Evolutionary conservation across 2,113 vertebrate species (phyloP).

Genomic region (Mellivora capensis): DNA sequence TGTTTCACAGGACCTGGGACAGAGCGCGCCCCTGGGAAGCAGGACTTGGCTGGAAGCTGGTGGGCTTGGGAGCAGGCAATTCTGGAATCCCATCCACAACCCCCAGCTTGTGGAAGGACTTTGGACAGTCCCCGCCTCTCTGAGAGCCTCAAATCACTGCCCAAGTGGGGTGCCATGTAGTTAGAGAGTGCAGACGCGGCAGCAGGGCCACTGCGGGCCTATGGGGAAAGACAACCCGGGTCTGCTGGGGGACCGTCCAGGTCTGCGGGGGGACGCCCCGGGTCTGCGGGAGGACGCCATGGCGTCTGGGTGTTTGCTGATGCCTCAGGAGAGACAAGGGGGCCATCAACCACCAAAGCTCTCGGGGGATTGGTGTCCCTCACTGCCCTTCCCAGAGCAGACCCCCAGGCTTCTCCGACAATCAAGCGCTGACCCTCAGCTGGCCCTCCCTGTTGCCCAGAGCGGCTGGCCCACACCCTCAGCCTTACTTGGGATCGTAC

Average conservation of each 20-base stretch:
- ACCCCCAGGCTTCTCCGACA: background rate
- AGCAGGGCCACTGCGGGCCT: rapidly evolving
- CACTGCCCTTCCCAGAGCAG: background rate
- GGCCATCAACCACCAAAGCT: no score
- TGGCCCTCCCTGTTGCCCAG: background rate
- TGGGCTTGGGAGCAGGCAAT: background rate
- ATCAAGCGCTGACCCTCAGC: background rate
- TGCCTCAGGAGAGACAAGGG: no score
- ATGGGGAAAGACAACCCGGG: no score
- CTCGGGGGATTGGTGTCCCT: no score
- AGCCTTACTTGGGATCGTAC: background rate
- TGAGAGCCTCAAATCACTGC: rapidly evolving
- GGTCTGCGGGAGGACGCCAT: rapidly evolving
- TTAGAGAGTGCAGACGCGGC: rapidly evolving
- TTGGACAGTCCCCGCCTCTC: background rate
- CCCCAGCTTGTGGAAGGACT: background rate
- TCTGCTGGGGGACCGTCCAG: no score
- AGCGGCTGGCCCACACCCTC: background rate
- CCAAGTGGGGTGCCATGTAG: background rate
- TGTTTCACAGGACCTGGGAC: background rate
- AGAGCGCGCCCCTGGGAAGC: background rate
- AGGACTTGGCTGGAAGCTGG: background rate
- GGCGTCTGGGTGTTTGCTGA: background rate
- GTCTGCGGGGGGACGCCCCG: rapidly evolving
- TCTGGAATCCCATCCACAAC: background rate